Conservation (phyloP, 2,888 invertebrate species). For the Himalopsyche tibetana region DNA sequence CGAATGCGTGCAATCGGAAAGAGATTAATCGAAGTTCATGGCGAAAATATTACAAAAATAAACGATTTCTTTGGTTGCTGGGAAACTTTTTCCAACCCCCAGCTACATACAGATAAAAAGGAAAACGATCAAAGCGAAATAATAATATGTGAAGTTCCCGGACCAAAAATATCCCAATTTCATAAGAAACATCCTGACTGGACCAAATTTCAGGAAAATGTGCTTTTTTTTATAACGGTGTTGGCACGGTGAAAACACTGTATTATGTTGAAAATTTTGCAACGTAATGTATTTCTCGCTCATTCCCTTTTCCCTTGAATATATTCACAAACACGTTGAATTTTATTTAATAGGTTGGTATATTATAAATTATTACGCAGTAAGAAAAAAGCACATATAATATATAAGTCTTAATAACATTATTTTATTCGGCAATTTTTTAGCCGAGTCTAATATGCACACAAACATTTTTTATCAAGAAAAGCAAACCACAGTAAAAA, state of each 20-base stretch:
- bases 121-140: conserved; percentile 36
- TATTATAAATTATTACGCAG: conserved; percentile 10
- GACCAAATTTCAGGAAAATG: conserved; percentile 8
- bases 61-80: not conserved
- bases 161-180: conserved; percentile 11
- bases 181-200: conserved; percentile 34
- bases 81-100: not conserved
- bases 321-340: not conserved
- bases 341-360: conserved; percentile 14
- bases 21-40: conserved; percentile 31
- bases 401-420: not conserved
- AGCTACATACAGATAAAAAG: conserved; percentile 31
- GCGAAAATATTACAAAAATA: conserved; percentile 37
- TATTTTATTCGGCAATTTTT: not conserved
- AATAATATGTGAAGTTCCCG: conserved; percentile 29
- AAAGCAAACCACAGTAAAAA: no score
- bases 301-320: conserved; percentile 15
- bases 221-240: conserved; percentile 2
- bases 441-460: no score
- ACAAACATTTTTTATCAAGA: no score
- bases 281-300: not conserved
- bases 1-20: conserved; percentile 21
- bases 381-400: not conserved
- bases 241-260: conserved; percentile 20
- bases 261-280: conserved; percentile 19